Conservation (phyloP, 2,888 invertebrate species). For the Zele albiditarsus region DNA sequence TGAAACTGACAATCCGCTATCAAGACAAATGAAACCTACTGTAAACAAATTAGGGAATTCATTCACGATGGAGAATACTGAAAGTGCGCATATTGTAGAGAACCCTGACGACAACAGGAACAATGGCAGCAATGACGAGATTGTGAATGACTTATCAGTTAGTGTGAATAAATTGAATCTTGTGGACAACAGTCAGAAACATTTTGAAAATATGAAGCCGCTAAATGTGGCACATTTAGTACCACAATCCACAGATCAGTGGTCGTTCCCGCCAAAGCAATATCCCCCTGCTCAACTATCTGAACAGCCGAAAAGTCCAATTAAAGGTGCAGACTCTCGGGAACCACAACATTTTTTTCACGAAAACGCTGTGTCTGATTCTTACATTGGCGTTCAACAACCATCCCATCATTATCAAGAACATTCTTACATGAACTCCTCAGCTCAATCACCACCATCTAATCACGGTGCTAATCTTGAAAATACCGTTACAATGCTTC, state of each 20-base stretch:
- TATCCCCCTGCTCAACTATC: not conserved
- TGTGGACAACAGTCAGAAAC: conserved; percentile 49
- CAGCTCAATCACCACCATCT: conserved; percentile 3
- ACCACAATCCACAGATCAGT: conserved; percentile 9
- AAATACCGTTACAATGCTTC: not conserved
- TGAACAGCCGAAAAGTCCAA: not conserved
- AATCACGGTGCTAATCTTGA: not conserved
- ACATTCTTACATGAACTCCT: not conserved
- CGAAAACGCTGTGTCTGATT: not conserved
- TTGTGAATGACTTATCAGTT: conserved; percentile 57
- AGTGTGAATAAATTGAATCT: conserved; percentile 62
- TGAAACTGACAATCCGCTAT: conserved; percentile 37
- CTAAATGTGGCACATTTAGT: conserved; percentile 40
- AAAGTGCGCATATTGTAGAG: conserved; percentile 51
- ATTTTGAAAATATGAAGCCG: conserved; percentile 47
- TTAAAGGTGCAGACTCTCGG: not conserved
- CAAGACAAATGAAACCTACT: conserved; percentile 41
- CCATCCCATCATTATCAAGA: conserved; percentile 11
- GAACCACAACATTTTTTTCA: not conserved
- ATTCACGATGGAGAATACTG: conserved; percentile 41
- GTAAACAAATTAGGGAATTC: conserved; percentile 12
- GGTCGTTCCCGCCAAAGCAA: not conserved
- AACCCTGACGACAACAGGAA: conserved; percentile 57
- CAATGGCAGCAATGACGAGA: conserved; percentile 55
- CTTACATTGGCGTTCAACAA: not conserved